Conservation (phyloP, 2,797 vertebrate genomes). For the Enteromius mattozi region DNA sequence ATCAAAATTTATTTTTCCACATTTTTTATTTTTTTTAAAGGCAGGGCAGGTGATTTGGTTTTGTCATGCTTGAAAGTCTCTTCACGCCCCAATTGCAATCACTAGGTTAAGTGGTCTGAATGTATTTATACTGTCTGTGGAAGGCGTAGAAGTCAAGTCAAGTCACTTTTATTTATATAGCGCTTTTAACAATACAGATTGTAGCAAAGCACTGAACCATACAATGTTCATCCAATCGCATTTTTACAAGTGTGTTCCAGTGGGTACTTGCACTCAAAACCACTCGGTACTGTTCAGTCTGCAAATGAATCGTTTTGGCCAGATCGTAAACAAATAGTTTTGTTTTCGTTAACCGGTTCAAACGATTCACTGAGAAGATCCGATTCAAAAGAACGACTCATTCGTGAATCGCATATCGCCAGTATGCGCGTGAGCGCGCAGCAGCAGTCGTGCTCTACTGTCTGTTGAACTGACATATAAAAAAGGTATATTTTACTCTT, state of each 20-base stretch:
- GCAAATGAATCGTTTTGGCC: not conserved
- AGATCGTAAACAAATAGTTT: not conserved
- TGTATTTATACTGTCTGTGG: not conserved
- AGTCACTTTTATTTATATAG: too few species aligned
- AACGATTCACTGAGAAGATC: not conserved
- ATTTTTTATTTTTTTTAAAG: too few species aligned
- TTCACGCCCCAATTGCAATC: not conserved
- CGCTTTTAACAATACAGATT: too few species aligned
- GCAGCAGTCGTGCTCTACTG: constrained; percentile 33
- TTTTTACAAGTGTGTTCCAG: not conserved
- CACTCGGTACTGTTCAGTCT: not conserved
- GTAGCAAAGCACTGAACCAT: too few species aligned
- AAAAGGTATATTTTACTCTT: not conserved
- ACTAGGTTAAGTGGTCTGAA: not conserved
- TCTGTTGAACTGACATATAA: constrained; percentile 56
- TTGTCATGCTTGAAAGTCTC: not conserved
- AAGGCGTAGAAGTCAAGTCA: too few species aligned
- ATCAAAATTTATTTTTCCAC: not conserved
- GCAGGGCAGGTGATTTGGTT: not conserved
- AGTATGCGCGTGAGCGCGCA: constrained; percentile 8
- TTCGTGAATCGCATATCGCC: not conserved
- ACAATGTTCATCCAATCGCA: too few species aligned
- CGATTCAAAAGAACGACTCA: constrained; percentile 9
- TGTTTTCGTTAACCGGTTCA: not conserved
- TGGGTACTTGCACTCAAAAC: not conserved